phyloP scores from a whole-genome alignment of 2,888 invertebrate species.

The Dendrolimus houi region DNA sequence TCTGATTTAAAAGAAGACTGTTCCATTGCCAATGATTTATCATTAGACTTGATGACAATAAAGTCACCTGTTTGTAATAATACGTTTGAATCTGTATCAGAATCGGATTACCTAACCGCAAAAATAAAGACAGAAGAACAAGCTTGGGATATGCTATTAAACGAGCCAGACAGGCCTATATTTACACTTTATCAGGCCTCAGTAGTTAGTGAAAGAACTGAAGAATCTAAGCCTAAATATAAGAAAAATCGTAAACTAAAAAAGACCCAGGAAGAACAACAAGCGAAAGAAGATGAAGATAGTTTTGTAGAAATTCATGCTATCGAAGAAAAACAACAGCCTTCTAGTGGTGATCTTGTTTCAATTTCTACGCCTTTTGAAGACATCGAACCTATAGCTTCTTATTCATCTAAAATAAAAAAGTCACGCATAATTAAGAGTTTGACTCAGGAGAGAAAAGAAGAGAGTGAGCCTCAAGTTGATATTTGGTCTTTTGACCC shows the following conservation, averaged over 20 bases:
- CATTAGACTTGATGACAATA: background rate
- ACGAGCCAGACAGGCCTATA: slow-evolving; percentile 39
- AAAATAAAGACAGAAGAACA: slow-evolving; percentile 57
- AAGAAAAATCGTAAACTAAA: slow-evolving; percentile 51
- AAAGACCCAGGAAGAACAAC: slow-evolving; percentile 44
- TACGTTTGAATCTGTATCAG: background rate
- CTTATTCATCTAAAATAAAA: slow-evolving; percentile 41
- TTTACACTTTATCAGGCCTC: slow-evolving; percentile 21
- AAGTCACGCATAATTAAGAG: slow-evolving; percentile 47
- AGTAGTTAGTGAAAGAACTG: slow-evolving; percentile 23
- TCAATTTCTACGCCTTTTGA: slow-evolving; percentile 58
- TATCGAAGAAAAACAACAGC: slow-evolving; percentile 54
- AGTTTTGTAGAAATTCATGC: slow-evolving; percentile 68
- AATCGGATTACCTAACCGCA: background rate
- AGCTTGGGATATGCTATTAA: slow-evolving; percentile 63
- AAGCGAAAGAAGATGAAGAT: slow-evolving; percentile 51
- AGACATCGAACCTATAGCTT: slow-evolving; percentile 36
- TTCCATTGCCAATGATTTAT: background rate
- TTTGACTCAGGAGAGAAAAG: slow-evolving; percentile 37
- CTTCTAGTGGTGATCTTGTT: slow-evolving; percentile 51
- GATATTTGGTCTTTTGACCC: slow-evolving; percentile 23
- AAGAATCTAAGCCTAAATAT: slow-evolving; percentile 47
- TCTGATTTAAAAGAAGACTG: background rate
- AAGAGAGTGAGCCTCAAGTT: slow-evolving; percentile 21
- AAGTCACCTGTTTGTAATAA: background rate